These are phyloP conservation scores for Thinocorus orbignyianus DNA, from an alignment of 2,113 vertebrate genomes.

Conservation along the genomic window DNA sequence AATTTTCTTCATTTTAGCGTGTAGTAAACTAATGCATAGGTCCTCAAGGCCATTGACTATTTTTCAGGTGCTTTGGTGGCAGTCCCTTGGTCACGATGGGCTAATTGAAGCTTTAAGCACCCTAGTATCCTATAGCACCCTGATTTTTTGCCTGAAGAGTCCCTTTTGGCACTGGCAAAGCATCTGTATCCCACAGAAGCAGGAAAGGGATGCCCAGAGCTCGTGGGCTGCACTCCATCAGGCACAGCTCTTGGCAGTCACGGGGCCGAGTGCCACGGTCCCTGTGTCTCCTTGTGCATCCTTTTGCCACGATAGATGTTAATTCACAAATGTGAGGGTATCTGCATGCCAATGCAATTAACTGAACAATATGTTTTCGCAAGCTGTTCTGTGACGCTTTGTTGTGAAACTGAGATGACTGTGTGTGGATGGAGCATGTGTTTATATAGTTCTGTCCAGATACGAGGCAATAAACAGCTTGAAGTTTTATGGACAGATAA, in stretches of 20 bases:
- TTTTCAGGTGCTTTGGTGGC: background rate
- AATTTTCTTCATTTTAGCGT: background rate
- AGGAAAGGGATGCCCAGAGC: background rate
- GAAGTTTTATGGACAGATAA: slow-evolving; percentile 43
- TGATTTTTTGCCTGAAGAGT: background rate
- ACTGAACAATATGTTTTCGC: slow-evolving; percentile 61
- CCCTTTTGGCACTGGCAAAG: background rate
- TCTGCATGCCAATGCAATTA: slow-evolving; percentile 58
- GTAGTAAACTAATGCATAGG: background rate
- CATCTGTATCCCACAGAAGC: background rate
- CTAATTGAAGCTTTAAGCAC: background rate
- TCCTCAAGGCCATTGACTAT: background rate
- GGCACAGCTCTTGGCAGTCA: background rate
- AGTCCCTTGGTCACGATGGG: background rate
- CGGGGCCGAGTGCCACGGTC: background rate
- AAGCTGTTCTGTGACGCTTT: slow-evolving; percentile 51
- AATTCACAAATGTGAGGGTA: slow-evolving; percentile 25
- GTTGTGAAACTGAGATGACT: slow-evolving; percentile 52
- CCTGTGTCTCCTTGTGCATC: background rate
- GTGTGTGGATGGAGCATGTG: slow-evolving; percentile 17
- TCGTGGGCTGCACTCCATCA: background rate
- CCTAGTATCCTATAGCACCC: background rate
- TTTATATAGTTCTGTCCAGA: slow-evolving; percentile 49
- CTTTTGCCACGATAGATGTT: background rate
- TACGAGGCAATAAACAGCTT: background rate